These are phyloP conservation scores for Dunckerocampus dactyliophorus DNA, from an alignment of 2,113 vertebrate genomes.

Conservation along the genomic window DNA sequence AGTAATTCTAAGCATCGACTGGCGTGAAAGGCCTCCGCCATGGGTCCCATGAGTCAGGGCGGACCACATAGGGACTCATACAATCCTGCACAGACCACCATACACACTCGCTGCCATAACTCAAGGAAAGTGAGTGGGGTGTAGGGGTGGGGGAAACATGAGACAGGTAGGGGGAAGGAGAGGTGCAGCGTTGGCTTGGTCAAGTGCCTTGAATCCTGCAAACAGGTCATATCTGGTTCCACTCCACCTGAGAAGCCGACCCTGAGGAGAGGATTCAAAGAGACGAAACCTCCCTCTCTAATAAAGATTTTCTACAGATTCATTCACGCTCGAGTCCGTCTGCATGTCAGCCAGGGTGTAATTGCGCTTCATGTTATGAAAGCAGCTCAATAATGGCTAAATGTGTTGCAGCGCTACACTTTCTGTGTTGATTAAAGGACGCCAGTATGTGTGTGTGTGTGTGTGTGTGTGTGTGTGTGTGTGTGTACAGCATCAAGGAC, in stretches of 20 bases:
- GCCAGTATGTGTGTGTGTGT: slow-evolving; percentile 52
- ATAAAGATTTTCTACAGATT: no score
- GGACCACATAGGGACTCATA: slow-evolving; percentile 22
- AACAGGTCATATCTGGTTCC: slow-evolving; percentile 80
- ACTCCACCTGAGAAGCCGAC: slow-evolving; percentile 75
- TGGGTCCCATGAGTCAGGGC: slow-evolving; percentile 70
- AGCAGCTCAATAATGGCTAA: slow-evolving; percentile 43
- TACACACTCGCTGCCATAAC: slow-evolving; percentile 42
- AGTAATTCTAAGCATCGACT: slow-evolving; percentile 79
- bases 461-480: slow-evolving; percentile 38
- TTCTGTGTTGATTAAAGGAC: slow-evolving; percentile 54
- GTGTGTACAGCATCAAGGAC: slow-evolving; percentile 53
- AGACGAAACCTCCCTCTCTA: slow-evolving; percentile 56
- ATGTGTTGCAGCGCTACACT: slow-evolving; percentile 39
- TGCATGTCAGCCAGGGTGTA: background rate
- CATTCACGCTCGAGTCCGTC: no score
- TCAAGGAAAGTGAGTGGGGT: slow-evolving; percentile 22
- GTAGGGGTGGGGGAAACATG: slow-evolving; percentile 53
- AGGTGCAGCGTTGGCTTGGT: slow-evolving; percentile 87
- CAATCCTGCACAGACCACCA: slow-evolving; percentile 25
- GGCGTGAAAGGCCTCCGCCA: slow-evolving; percentile 80
- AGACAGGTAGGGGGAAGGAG: slow-evolving; percentile 69
- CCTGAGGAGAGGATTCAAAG: slow-evolving; percentile 72
- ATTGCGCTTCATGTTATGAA: slow-evolving; percentile 5
- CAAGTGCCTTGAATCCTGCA: slow-evolving; percentile 90